Evolutionary conservation across 1,140 invertebrate species (phyloP).

Genomic region (Anastatus disparis): DNA sequence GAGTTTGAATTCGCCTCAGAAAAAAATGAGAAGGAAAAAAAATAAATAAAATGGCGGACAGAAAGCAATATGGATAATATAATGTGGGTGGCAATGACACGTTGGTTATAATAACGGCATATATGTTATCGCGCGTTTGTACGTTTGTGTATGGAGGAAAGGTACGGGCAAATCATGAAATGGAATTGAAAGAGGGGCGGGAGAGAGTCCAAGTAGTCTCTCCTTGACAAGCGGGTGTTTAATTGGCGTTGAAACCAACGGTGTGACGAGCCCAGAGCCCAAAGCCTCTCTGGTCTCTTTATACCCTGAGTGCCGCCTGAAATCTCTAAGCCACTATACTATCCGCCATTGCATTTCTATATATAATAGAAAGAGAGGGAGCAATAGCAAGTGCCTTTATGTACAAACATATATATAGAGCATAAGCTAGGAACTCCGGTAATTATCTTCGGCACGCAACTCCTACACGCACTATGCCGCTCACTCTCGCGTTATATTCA

Average conservation of each 20-base stretch:
- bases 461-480: not conserved
- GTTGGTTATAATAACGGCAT: conserved; percentile 54
- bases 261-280: conserved; percentile 61
- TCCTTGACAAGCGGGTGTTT: conserved; percentile 68
- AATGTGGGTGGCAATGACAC: conserved; percentile 61
- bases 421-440: conserved; percentile 57
- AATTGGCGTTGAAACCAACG: conserved; percentile 69
- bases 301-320: conserved; percentile 43
- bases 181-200: too few relatives aligned
- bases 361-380: too few relatives aligned
- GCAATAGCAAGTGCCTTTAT: conserved; percentile 39
- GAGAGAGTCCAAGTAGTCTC: too few relatives aligned
- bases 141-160: too few relatives aligned
- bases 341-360: conserved; percentile 64
- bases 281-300: conserved; percentile 61
- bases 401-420: too few relatives aligned
- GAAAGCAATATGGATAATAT: too few relatives aligned
- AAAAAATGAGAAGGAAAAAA: conserved; percentile 1
- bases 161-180: conserved; percentile 58
- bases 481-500: too few relatives aligned
- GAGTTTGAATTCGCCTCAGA: too few relatives aligned
- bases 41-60: too few relatives aligned
- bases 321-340: conserved; percentile 38
- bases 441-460: conserved; percentile 63
- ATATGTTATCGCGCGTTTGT: conserved; percentile 53